These are phyloP conservation scores for Clarias macrocephalus DNA, from an alignment of 2,113 vertebrate species.

Conservation along the genomic window DNA sequence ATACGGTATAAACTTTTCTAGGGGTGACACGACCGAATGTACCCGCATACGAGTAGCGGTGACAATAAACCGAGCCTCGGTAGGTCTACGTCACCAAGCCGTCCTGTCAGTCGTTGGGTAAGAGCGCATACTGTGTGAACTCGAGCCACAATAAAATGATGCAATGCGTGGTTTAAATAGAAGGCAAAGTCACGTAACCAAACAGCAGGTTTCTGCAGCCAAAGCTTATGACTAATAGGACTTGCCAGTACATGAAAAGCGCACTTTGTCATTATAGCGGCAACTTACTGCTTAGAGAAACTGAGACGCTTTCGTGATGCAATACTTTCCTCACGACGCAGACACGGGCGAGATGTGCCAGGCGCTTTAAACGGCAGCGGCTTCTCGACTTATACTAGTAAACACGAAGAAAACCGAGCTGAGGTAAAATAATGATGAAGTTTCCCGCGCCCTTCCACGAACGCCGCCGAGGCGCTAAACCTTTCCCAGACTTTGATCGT, in stretches of 20 bases:
- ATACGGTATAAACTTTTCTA: neutral
- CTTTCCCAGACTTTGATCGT: slow-evolving; percentile 36
- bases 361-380: neutral
- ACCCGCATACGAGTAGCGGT: slow-evolving; percentile 29
- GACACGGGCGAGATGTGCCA: slow-evolving; percentile 12
- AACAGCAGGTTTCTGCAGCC: slow-evolving; percentile 47
- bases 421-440: neutral
- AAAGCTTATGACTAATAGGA: slow-evolving; percentile 53
- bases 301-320: slow-evolving; percentile 25
- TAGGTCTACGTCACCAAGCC: slow-evolving; percentile 58
- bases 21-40: slow-evolving; percentile 37
- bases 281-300: slow-evolving; percentile 15
- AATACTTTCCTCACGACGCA: slow-evolving; percentile 23
- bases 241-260: slow-evolving; percentile 42
- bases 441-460: neutral
- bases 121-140: slow-evolving; percentile 55
- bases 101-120: slow-evolving; percentile 53
- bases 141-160: slow-evolving; percentile 57
- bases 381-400: neutral
- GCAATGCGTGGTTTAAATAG: slow-evolving; percentile 56
- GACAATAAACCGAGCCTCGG: slow-evolving; percentile 10
- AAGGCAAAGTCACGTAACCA: slow-evolving; percentile 52
- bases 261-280: slow-evolving; percentile 30
- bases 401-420: neutral
- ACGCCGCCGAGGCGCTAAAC: neutral